Evolutionary conservation across 1,140 invertebrate genomes (phyloP).

Genomic region (Trichoplusia ni): DNA sequence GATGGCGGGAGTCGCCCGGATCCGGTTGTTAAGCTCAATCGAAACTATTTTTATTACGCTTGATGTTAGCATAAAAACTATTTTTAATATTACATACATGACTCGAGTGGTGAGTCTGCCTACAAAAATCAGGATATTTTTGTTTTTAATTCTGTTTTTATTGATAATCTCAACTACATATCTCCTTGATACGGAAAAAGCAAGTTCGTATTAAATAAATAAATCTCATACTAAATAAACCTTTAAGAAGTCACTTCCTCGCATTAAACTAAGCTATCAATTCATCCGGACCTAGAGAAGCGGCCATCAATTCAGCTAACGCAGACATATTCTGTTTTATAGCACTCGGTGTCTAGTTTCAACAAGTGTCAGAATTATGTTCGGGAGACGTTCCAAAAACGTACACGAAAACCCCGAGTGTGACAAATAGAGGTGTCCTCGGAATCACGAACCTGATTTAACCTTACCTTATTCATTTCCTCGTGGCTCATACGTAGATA

Average conservation of each 20-base stretch:
- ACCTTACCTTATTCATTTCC: conserved; percentile 7
- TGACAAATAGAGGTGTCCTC: conserved; percentile 27
- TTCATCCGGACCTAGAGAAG: conserved; percentile 21
- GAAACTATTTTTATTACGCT: conserved; percentile 75
- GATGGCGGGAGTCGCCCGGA: conserved; percentile 65
- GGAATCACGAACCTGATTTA: conserved; percentile 1
- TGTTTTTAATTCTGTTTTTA: too few relatives aligned
- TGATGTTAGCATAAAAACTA: conserved; percentile 59
- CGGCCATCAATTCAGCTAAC: conserved; percentile 20
- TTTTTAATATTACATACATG: conserved; percentile 44
- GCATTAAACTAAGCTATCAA: conserved; percentile 19
- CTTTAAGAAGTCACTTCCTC: conserved; percentile 17
- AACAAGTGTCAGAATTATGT: conserved; percentile 42
- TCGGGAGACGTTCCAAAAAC: conserved; percentile 35
- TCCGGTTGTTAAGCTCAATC: conserved; percentile 71
- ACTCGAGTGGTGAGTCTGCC: not conserved
- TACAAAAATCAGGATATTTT: too few relatives aligned
- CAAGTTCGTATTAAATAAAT: not conserved
- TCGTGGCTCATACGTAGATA: not conserved
- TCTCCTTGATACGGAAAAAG: not conserved
- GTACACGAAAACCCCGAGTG: conserved; percentile 16
- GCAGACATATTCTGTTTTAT: conserved; percentile 38
- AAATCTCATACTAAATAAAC: conserved; percentile 1
- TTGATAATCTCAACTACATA: too few relatives aligned
- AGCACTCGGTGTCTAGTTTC: conserved; percentile 34